Conservation (phyloP, 2,888 invertebrate genomes). For the Nomada flava region DNA sequence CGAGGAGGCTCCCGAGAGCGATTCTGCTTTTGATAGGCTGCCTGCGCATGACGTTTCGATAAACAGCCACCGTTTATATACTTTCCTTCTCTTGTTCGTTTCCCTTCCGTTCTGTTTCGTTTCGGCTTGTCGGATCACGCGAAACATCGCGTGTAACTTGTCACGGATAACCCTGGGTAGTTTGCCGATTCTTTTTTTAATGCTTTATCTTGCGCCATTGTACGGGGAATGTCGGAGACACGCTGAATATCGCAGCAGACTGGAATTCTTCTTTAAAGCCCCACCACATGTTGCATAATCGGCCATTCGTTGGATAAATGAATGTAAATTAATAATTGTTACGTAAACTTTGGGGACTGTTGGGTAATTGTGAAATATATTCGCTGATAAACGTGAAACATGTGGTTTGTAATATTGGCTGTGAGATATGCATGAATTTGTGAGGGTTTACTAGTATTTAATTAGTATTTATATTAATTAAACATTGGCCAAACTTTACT, state of each 20-base stretch:
- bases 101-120: constrained; percentile 20
- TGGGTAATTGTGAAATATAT: too few relatives aligned
- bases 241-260: constrained; percentile 11
- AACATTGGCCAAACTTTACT: too few relatives aligned
- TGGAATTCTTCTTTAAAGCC: neutral
- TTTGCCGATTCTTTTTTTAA: neutral
- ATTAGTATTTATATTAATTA: too few relatives aligned
- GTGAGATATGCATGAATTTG: too few relatives aligned
- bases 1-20: constrained; percentile 53
- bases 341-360: too few relatives aligned
- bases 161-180: constrained; percentile 56
- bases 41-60: constrained; percentile 82
- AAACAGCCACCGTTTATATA: constrained; percentile 75
- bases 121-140: constrained; percentile 57
- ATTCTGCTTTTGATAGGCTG: constrained; percentile 75
- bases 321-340: too few relatives aligned
- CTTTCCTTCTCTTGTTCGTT: constrained; percentile 61
- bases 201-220: constrained; percentile 3
- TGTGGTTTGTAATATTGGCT: too few relatives aligned
- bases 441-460: too few relatives aligned
- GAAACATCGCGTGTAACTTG: constrained; percentile 62
- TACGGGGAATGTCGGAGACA: constrained; percentile 22
- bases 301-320: too few relatives aligned
- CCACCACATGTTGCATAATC: too few relatives aligned
- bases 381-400: too few relatives aligned